Evolutionary conservation across 37 sponge, comb jelly and placozoan species (phyloP).

Genomic region (Dysidea cf. avara): DNA sequence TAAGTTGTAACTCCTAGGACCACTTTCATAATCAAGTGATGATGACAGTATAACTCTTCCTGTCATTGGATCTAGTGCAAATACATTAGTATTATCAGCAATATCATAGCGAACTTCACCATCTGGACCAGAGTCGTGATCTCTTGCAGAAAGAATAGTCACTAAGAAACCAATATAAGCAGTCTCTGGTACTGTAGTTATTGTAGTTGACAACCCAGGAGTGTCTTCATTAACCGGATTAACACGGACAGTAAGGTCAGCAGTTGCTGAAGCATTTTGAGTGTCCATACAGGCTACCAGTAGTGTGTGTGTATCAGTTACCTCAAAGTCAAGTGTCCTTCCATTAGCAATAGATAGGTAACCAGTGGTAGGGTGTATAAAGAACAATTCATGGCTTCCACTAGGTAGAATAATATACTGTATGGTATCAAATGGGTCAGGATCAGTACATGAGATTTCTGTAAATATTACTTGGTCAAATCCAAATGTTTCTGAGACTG

Average conservation of each 20-base stretch:
- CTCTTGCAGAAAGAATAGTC: slow-evolving; percentile 7
- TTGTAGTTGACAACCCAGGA: slow-evolving; percentile 1
- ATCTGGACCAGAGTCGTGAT: slow-evolving; percentile 24
- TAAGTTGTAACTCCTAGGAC: slow-evolving; percentile 10
- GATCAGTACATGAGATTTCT: too few relatives aligned
- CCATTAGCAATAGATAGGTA: too few relatives aligned
- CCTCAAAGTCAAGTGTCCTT: slow-evolving; percentile 32
- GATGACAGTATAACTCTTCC: slow-evolving; percentile 19
- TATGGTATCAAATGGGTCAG: too few relatives aligned
- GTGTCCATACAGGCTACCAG: slow-evolving; percentile 12
- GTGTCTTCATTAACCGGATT: slow-evolving; percentile 44
- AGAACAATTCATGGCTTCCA: too few relatives aligned
- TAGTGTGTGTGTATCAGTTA: background rate
- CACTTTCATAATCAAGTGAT: slow-evolving; percentile 34
- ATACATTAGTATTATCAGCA: slow-evolving; percentile 4
- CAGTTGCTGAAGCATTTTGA: background rate
- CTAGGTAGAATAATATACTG: too few relatives aligned
- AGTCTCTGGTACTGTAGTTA: slow-evolving; percentile 8
- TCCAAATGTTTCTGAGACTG: too few relatives aligned
- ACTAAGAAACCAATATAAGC: background rate
- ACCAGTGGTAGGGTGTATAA: too few relatives aligned
- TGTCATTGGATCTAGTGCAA: background rate
- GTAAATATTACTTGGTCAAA: too few relatives aligned
- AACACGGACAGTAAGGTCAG: slow-evolving; percentile 20
- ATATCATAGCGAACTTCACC: slow-evolving; percentile 9